These are phyloP conservation scores for Zingel zingel DNA, from an alignment of 2,113 vertebrate genomes.

Conservation along the genomic window DNA sequence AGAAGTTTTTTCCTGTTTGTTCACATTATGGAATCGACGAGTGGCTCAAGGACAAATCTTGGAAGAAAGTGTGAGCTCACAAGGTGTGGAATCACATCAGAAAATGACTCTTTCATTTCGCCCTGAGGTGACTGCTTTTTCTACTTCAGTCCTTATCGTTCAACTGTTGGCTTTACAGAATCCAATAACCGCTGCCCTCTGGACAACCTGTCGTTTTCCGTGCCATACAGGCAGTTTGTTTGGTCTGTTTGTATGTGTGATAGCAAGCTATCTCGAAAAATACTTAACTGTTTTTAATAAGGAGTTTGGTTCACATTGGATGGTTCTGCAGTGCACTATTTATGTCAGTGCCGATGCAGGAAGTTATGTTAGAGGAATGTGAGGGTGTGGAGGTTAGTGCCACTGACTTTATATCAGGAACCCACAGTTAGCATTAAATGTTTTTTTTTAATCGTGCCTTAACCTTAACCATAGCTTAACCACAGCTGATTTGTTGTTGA, in stretches of 20 bases:
- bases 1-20: conserved; percentile 9
- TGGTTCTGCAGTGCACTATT: background rate
- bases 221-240: background rate
- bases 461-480: too few relatives aligned
- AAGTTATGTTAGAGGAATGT: too few relatives aligned
- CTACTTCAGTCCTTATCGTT: background rate
- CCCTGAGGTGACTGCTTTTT: background rate
- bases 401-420: too few relatives aligned
- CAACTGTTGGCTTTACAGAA: background rate
- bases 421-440: too few relatives aligned
- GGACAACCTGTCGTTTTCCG: background rate
- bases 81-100: conserved; percentile 2
- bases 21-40: conserved; percentile 38
- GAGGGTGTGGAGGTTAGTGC: too few relatives aligned
- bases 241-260: background rate
- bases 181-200: background rate
- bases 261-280: background rate
- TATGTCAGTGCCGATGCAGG: too few relatives aligned
- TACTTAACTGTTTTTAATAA: background rate
- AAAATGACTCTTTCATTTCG: conserved; percentile 22
- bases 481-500: too few relatives aligned
- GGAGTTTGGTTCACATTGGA: background rate
- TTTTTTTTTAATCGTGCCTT: too few relatives aligned
- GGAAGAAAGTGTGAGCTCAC: conserved; percentile 9
- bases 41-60: conserved; percentile 35